Conservation (phyloP, 2,888 invertebrate species). For the Phrixothrix hirtus region DNA sequence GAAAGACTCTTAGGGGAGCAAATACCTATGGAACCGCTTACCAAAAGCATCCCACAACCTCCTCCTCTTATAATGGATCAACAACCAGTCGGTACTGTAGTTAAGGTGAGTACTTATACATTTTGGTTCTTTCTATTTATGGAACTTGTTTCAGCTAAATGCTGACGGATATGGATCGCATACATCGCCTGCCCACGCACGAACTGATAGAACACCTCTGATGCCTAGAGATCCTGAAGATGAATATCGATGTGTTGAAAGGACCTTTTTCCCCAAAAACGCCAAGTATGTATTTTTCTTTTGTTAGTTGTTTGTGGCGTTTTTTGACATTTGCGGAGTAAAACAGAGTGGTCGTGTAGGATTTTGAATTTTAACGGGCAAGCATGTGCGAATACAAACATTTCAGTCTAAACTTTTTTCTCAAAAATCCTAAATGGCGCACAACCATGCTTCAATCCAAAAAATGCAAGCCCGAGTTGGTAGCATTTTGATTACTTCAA, state of each 20-base stretch:
- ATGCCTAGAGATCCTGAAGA: slow-evolving; percentile 74
- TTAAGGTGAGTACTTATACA: slow-evolving; percentile 69
- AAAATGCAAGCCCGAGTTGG: too few relatives aligned
- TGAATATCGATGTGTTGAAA: slow-evolving; percentile 66
- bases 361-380: too few relatives aligned
- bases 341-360: too few relatives aligned
- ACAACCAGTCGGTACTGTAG: slow-evolving; percentile 82
- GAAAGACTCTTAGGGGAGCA: slow-evolving; percentile 81
- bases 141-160: slow-evolving; percentile 74
- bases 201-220: slow-evolving; percentile 67
- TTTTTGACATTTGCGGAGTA: too few relatives aligned
- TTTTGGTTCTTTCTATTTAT: too few relatives aligned
- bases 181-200: slow-evolving; percentile 74
- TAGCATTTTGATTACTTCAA: too few relatives aligned
- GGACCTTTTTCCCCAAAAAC: slow-evolving; percentile 74
- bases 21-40: slow-evolving; percentile 65
- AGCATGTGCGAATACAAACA: too few relatives aligned
- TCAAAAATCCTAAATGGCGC: too few relatives aligned
- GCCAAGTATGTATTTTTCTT: slow-evolving; percentile 70
- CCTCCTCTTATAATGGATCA: slow-evolving; percentile 57
- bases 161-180: slow-evolving; percentile 85
- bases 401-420: too few relatives aligned
- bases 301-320: too few relatives aligned
- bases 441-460: too few relatives aligned
- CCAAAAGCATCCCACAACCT: slow-evolving; percentile 56